Evolutionary conservation across 2,113 vertebrate species (phyloP).

Genomic region (Pelvicachromis taeniatus): DNA sequence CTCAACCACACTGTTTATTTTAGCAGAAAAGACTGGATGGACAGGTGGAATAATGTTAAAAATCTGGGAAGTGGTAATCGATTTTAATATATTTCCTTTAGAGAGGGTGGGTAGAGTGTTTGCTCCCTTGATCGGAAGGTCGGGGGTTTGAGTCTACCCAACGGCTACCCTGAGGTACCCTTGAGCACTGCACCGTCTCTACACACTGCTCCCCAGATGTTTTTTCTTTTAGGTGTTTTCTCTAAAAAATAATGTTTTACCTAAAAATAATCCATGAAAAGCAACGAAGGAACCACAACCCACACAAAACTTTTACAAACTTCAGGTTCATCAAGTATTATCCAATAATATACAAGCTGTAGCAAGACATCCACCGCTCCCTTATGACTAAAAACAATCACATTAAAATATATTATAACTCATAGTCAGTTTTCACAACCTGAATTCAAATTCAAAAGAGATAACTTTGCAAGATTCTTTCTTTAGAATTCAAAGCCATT

Average conservation of each 20-base stretch:
- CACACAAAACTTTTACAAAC: not conserved
- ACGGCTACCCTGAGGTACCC: no score
- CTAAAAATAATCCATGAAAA: not conserved
- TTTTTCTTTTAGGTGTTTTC: accelerated
- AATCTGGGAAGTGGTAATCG: not conserved
- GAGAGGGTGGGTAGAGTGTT: no score
- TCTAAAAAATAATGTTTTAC: not conserved
- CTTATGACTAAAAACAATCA: not conserved
- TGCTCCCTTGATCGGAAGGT: no score
- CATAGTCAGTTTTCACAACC: not conserved
- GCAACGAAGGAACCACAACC: not conserved
- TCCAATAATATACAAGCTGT: not conserved
- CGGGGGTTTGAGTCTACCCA: no score
- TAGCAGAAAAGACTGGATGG: not conserved
- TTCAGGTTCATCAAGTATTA: not conserved
- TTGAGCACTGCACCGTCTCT: no score
- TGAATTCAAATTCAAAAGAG: not conserved
- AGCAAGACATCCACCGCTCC: not conserved
- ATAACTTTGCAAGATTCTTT: not conserved
- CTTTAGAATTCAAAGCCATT: not conserved
- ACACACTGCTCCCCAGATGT: not conserved
- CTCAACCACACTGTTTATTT: not conserved
- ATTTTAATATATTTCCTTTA: not conserved
- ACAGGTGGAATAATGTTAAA: not conserved
- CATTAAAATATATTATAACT: not conserved